Evolutionary conservation across 2,888 invertebrate species (phyloP).

Genomic region (Chrysina gloriosa): DNA sequence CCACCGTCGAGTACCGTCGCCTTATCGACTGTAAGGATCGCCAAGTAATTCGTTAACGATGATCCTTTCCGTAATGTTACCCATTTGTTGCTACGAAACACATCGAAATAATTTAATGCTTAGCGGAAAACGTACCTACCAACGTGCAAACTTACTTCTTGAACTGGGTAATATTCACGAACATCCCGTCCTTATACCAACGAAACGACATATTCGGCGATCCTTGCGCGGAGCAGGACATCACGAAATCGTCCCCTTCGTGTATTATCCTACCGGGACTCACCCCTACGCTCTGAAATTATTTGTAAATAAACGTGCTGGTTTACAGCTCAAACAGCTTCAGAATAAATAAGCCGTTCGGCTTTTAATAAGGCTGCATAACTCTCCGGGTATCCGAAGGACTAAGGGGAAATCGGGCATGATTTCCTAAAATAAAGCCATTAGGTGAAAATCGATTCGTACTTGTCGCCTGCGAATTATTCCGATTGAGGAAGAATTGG

Average conservation of each 20-base stretch:
- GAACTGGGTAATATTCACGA: constrained; percentile 79
- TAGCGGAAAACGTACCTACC: background rate
- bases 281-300: constrained; percentile 66
- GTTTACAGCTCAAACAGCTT: too few relatives aligned
- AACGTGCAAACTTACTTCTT: constrained; percentile 69
- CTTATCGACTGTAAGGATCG: constrained; percentile 77
- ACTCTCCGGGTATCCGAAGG: too few relatives aligned
- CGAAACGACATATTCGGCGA: constrained; percentile 79
- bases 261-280: constrained; percentile 68
- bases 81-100: constrained; percentile 39
- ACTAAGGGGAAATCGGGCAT: background rate
- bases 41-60: constrained; percentile 66
- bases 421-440: background rate
- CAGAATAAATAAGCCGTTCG: background rate
- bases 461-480: background rate
- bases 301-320: background rate
- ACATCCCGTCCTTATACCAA: constrained; percentile 85
- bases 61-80: constrained; percentile 35
- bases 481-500: background rate
- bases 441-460: background rate
- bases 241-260: constrained; percentile 80
- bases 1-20: constrained; percentile 79
- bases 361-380: too few relatives aligned
- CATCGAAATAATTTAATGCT: background rate
- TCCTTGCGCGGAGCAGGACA: constrained; percentile 83